Percentiles rank a stretch among this genome's conserved stretches.
Conservation (phyloP, 2,888 invertebrate species). For the Drosophila macrothrix region DNA sequence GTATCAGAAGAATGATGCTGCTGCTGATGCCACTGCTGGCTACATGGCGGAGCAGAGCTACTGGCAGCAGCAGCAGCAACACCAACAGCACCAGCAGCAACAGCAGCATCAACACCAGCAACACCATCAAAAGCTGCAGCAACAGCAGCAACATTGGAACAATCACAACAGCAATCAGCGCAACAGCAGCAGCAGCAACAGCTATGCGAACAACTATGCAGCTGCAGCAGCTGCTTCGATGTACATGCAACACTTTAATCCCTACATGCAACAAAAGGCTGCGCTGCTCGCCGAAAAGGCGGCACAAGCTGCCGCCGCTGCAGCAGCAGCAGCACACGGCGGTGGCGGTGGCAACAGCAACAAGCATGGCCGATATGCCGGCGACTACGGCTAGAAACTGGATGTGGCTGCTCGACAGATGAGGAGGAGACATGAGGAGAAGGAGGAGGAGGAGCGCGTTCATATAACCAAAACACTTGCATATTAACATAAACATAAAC, state of each 20-base stretch:
- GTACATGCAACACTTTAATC: slow-evolving; percentile 80
- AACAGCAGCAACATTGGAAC: slow-evolving; percentile 50
- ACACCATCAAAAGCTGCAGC: slow-evolving; percentile 53
- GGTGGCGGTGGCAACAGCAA: slow-evolving; percentile 34
- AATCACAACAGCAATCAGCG: slow-evolving; percentile 51
- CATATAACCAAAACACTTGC: slow-evolving; percentile 46
- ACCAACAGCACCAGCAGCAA: slow-evolving; percentile 45
- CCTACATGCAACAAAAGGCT: slow-evolving; percentile 76
- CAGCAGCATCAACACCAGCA: slow-evolving; percentile 41
- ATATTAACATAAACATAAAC: slow-evolving; percentile 54
- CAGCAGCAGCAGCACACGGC: slow-evolving; percentile 49
- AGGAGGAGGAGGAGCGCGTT: slow-evolving; percentile 4
- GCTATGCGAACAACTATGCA: slow-evolving; percentile 71
- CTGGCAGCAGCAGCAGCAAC: slow-evolving; percentile 69
- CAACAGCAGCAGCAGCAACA: slow-evolving; percentile 46
- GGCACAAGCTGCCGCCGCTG: slow-evolving; percentile 68
- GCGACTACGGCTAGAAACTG: slow-evolving; percentile 65
- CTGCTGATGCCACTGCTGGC: slow-evolving; percentile 31
- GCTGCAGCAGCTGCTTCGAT: slow-evolving; percentile 71
- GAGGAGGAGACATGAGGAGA: neutral
- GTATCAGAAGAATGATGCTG: slow-evolving; percentile 62
- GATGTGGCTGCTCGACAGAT: neutral
- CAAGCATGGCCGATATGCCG: slow-evolving; percentile 60
- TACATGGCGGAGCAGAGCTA: slow-evolving; percentile 72
- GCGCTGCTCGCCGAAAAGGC: slow-evolving; percentile 73